Evolutionary conservation across 2,888 invertebrate species (phyloP), one percentile per base, ranked within the genome.

Genomic region (Trichopria drosophilae): DNA sequence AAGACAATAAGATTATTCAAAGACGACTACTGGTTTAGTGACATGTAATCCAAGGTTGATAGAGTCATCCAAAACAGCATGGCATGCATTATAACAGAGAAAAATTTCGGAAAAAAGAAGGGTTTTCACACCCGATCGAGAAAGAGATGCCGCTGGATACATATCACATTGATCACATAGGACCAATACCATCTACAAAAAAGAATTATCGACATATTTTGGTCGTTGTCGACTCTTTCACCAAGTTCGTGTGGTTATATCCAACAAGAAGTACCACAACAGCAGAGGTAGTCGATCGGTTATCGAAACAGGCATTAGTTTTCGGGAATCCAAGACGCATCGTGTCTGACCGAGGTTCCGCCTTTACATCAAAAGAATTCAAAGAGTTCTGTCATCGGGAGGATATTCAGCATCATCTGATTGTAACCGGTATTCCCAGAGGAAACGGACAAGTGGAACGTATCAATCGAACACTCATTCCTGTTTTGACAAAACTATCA

Each of bases 241-340:
- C 43, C 1, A 55, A 57, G 16, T 60, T 57, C 19, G 44, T 49
- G 1, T 58, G 55, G 58, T 40, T 58, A 1, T 58, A 60, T 12
- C 37, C 55, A 6, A 56, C 54, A 2, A 52, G 42, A 19, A 47
- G 55, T 3, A 57, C 55, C 1, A 22, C 37, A 2, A 22, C 56
- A 0, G 12, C 40, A 1, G 57, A 62, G 10, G 56, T 50, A 0
- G 1, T 57, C 2, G 42, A 52, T 7, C 19, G 45, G 9, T 13
- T 59, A 5, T 23, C 10, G 2, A 46, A 12, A 6, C 58, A 61
- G 19, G 37, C 58, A 4, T 29, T 40, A 0, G 13, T 52, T 1
- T 62, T 62, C n/a, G 57, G 58, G 0, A 58, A 59, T 32, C 59
- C 58, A 3, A 10, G 44, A 36, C 13, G 51, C 4, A 44, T 58